Conservation (phyloP, 1,140 invertebrate species). For the Apolygus lucorum region DNA sequence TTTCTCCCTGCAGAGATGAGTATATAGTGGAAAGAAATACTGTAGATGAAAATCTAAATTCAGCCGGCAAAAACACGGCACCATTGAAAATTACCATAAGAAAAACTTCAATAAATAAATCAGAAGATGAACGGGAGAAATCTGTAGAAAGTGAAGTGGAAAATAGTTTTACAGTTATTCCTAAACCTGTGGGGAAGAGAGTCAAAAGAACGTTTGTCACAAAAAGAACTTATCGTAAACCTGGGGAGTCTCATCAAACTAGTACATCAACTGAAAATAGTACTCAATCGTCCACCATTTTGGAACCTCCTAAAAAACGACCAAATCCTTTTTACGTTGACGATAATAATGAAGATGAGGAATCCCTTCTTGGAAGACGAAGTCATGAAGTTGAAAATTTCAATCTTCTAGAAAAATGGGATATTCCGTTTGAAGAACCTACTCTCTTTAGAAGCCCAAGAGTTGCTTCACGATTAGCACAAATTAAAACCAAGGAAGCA, state of each 20-base stretch:
- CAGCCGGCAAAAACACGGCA: neutral
- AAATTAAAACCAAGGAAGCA: neutral
- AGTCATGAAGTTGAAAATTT: conserved; percentile 3
- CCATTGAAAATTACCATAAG: neutral
- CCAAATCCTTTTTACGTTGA: too few relatives aligned
- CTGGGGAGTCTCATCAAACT: too few relatives aligned
- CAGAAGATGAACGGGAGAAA: neutral
- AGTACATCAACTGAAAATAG: neutral
- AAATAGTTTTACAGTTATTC: neutral
- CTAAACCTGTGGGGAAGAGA: neutral
- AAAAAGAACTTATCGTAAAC: conserved; percentile 4
- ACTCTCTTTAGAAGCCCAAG: neutral
- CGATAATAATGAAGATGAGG: neutral
- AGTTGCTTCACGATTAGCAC: neutral
- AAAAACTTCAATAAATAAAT: conserved; percentile 1
- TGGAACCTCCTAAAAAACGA: too few relatives aligned
- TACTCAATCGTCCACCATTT: too few relatives aligned
- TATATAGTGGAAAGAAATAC: neutral
- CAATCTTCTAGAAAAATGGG: conserved; percentile 9
- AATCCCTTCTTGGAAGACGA: neutral
- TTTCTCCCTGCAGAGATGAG: too few relatives aligned
- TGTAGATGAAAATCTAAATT: neutral
- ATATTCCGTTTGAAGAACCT: neutral
- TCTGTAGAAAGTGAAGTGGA: neutral
- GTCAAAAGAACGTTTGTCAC: neutral